These are phyloP conservation scores for Cephalopachus bancanus DNA, from an alignment of 2,797 vertebrate species.

Conservation along the genomic window DNA sequence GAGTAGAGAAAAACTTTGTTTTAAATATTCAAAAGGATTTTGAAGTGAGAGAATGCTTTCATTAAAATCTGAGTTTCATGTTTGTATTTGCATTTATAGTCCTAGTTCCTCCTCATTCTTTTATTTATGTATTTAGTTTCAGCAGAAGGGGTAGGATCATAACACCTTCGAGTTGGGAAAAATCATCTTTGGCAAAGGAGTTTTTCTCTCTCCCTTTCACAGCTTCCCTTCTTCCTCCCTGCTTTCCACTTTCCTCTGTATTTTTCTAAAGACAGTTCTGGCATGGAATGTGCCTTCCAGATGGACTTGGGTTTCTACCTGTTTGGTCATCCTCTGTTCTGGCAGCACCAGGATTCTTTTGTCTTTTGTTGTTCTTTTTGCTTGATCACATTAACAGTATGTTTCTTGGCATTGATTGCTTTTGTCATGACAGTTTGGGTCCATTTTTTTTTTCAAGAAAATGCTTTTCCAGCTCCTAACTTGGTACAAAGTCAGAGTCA, in stretches of 20 bases:
- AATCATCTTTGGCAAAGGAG: neutral
- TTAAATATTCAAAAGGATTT: neutral
- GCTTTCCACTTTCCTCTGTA: neutral
- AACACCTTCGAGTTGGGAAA: neutral
- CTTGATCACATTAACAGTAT: neutral
- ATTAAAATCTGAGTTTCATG: neutral
- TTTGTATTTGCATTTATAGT: neutral
- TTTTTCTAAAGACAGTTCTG: neutral
- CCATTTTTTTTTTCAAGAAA: slow-evolving; percentile 17
- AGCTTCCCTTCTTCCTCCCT: neutral
- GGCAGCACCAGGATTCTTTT: neutral
- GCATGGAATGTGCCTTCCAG: neutral
- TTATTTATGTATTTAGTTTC: slow-evolving; percentile 19
- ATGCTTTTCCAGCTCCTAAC: neutral
- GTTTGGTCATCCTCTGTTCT: neutral
- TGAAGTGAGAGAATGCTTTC: neutral
- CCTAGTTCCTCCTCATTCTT: neutral
- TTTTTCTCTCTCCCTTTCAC: neutral
- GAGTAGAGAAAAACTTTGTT: neutral
- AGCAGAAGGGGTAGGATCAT: neutral
- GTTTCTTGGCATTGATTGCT: neutral
- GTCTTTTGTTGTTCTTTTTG: neutral
- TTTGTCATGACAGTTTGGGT: neutral
- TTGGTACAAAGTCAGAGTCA: neutral
- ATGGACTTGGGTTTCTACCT: neutral